These are phyloP conservation scores for Allolobophora icterica DNA, from an alignment of 2,888 invertebrate genomes.

Conservation along the genomic window DNA sequence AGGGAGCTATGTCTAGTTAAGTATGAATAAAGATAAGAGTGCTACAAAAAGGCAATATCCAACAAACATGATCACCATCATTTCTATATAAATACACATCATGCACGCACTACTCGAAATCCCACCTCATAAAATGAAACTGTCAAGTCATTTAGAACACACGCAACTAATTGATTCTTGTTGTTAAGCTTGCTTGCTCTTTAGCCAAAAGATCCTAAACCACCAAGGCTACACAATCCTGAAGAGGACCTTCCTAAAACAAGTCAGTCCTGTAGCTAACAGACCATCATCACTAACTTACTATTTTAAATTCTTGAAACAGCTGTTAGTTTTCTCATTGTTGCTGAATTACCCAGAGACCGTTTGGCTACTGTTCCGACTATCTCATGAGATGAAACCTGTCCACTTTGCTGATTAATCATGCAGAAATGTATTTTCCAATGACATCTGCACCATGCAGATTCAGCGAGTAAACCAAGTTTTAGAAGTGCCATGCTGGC, in stretches of 20 bases:
- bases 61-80: not conserved
- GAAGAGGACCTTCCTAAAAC: not conserved
- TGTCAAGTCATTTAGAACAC: not conserved
- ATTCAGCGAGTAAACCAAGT: not conserved
- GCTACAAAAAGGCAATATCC: not conserved
- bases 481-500: not conserved
- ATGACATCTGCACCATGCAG: not conserved
- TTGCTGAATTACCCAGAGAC: not conserved
- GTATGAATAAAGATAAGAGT: not conserved
- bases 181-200: not conserved
- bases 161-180: not conserved
- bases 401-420: not conserved
- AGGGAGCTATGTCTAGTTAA: not conserved
- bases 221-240: not conserved
- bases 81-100: not conserved
- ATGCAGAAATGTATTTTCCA: not conserved
- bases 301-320: no score
- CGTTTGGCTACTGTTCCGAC: not conserved
- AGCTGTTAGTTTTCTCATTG: not conserved
- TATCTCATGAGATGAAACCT: not conserved
- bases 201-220: not conserved
- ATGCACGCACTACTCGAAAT: no score
- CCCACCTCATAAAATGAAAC: not conserved
- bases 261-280: not conserved
- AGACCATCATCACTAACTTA: no score